Percentiles rank a stretch among this genome's conserved stretches.
These are phyloP conservation scores for Ascaphus truei DNA, from an alignment of 2,113 vertebrate genomes.

Conservation along the genomic window DNA sequence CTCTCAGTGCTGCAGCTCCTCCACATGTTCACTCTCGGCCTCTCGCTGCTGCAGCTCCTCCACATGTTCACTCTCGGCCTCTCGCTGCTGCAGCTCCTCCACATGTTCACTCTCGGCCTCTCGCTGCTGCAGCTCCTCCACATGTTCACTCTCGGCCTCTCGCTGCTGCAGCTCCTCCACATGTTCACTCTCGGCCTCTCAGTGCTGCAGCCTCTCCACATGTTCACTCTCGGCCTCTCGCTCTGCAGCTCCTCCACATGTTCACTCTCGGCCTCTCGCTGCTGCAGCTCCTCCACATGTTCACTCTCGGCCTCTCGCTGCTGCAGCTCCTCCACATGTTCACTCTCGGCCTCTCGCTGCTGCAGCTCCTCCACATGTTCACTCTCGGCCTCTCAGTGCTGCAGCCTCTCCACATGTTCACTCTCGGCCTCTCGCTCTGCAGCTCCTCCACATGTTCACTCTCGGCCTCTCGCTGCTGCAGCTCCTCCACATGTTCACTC, in stretches of 20 bases:
- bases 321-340: slow-evolving; percentile 56
- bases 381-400: slow-evolving; percentile 51
- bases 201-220: slow-evolving; percentile 51
- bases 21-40: slow-evolving; percentile 55
- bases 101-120: slow-evolving; percentile 56
- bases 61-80: slow-evolving; percentile 60
- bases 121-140: slow-evolving; percentile 51
- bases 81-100: too few relatives aligned
- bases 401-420: slow-evolving; percentile 55
- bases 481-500: slow-evolving; percentile 56
- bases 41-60: slow-evolving; percentile 51
- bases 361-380: slow-evolving; percentile 59
- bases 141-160: too few relatives aligned
- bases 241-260: slow-evolving; percentile 53
- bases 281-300: too few relatives aligned
- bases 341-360: too few relatives aligned
- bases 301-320: slow-evolving; percentile 53
- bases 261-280: too few relatives aligned
- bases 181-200: slow-evolving; percentile 55
- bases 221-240: slow-evolving; percentile 55
- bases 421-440: slow-evolving; percentile 51
- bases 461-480: slow-evolving; percentile 50
- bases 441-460: slow-evolving; percentile 56
- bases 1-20: slow-evolving; percentile 50
- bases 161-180: too few relatives aligned